These are phyloP conservation scores for Macrosteles quadrilineatus DNA, from an alignment of 1,140 invertebrate species.

Conservation along the genomic window DNA sequence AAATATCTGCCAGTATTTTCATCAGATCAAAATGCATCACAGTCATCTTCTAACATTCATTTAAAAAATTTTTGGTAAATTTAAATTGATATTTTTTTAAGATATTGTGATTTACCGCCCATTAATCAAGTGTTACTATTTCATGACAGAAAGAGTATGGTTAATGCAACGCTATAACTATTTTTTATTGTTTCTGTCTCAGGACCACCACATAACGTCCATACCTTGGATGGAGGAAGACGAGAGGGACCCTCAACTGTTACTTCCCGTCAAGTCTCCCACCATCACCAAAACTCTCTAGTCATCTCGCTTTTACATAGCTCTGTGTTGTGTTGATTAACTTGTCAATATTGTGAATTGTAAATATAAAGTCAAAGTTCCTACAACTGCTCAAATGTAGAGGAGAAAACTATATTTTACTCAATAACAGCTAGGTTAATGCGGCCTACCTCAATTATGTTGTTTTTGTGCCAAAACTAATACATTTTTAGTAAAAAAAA, in stretches of 20 bases:
- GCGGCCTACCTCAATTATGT: slow-evolving; percentile 1
- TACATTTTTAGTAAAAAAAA: slow-evolving; percentile 3
- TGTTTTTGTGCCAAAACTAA: slow-evolving; percentile 23
- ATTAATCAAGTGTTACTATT: too few species aligned
- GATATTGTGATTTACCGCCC: too few species aligned
- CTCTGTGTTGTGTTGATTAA: background rate
- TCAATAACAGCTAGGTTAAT: too few species aligned
- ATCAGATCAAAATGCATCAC: too few species aligned
- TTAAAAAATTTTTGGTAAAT: too few species aligned
- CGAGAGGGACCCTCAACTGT: background rate
- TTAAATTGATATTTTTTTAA: too few species aligned
- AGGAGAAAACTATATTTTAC: background rate
- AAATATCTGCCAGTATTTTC: too few species aligned
- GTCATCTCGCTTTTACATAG: background rate
- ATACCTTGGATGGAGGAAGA: slow-evolving; percentile 12
- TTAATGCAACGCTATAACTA: too few species aligned
- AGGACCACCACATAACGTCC: background rate
- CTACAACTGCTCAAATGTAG: slow-evolving; percentile 20
- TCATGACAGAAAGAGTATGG: too few species aligned
- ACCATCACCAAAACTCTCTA: slow-evolving; percentile 20
- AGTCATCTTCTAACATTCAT: too few species aligned
- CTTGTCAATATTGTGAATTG: background rate
- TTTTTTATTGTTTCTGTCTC: too few species aligned
- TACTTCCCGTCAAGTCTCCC: background rate
- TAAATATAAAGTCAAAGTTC: slow-evolving; percentile 18